A percentile compares a stretch with the other conserved stretches of the same genome.
Evolutionary conservation across 53 echinoderm and acorn worm species (phyloP).

Genomic region (Antedon mediterranea): DNA sequence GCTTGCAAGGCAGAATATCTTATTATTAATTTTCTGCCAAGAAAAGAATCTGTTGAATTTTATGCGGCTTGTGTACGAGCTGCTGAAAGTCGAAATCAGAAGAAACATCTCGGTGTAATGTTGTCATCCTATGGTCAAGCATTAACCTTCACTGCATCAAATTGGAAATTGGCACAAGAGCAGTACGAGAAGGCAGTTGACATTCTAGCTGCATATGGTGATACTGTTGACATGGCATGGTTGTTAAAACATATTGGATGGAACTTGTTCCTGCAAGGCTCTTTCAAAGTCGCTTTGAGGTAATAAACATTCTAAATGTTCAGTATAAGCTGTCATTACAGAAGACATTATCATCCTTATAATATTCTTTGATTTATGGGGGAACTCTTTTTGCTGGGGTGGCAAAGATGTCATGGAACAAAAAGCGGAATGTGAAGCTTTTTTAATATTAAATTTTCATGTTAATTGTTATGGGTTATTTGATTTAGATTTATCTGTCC

Average conservation of each 20-base stretch:
- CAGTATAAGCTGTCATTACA: no score
- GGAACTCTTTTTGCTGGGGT: no score
- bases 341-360: no score
- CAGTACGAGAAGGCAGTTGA: background rate
- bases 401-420: no score
- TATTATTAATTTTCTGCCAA: constrained; percentile 8
- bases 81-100: background rate
- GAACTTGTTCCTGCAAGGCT: background rate
- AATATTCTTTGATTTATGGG: no score
- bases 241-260: constrained; percentile 7
- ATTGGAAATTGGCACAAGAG: background rate
- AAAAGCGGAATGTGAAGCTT: no score
- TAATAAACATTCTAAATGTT: background rate
- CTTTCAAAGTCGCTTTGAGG: background rate
- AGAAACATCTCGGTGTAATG: background rate
- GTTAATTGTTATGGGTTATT: no score
- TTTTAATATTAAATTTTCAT: no score
- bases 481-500: no score
- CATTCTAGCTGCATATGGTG: background rate
- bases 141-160: background rate
- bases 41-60: constrained; percentile 8
- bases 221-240: constrained; percentile 8
- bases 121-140: background rate
- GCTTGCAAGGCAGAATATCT: constrained; percentile 11
- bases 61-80: background rate